Percentiles rank a stretch among this genome's conserved stretches.
phyloP scores from a whole-genome alignment of 2,888 invertebrate species.

The Tuta absoluta region DNA sequence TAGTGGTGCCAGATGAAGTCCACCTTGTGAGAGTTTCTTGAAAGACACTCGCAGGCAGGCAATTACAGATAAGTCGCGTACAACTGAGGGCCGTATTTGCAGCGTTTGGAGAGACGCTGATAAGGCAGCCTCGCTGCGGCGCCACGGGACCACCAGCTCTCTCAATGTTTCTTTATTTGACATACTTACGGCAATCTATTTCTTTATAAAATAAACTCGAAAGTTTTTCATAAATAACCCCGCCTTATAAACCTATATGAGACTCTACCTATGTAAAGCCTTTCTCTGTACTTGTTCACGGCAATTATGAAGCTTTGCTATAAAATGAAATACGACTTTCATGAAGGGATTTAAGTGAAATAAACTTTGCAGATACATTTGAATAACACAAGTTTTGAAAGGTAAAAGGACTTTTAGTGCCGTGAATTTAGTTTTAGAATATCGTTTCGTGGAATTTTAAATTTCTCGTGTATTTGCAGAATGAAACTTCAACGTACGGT shows the following conservation, averaged over 20 bases:
- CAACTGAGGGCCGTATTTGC: conserved; percentile 74
- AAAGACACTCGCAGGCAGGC: conserved; percentile 79
- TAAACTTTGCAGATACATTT: conserved; percentile 39
- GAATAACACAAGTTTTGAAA: conserved; percentile 38
- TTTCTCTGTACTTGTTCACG: conserved; percentile 6
- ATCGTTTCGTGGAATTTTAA: conserved; percentile 29
- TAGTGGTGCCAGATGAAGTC: conserved; percentile 72
- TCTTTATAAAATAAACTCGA: background rate
- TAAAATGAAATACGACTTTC: conserved; percentile 35
- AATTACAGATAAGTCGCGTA: conserved; percentile 79
- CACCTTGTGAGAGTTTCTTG: conserved; percentile 70
- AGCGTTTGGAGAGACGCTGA: conserved; percentile 66
- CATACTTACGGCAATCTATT: conserved; percentile 34
- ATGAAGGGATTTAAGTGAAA: conserved; percentile 38
- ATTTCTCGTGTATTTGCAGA: conserved; percentile 74
- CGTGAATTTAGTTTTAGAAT: conserved; percentile 29
- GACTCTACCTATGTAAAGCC: background rate
- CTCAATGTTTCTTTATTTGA: conserved; percentile 31
- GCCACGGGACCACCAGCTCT: conserved; percentile 30
- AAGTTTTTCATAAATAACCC: background rate
- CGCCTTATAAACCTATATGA: background rate
- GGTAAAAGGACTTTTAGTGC: conserved; percentile 29
- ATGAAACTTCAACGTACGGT: conserved; percentile 97
- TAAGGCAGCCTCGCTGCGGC: conserved; percentile 43
- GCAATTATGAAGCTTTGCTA: conserved; percentile 13